Conservation (phyloP, 2,888 invertebrate genomes). For the Andrena minutula region DNA sequence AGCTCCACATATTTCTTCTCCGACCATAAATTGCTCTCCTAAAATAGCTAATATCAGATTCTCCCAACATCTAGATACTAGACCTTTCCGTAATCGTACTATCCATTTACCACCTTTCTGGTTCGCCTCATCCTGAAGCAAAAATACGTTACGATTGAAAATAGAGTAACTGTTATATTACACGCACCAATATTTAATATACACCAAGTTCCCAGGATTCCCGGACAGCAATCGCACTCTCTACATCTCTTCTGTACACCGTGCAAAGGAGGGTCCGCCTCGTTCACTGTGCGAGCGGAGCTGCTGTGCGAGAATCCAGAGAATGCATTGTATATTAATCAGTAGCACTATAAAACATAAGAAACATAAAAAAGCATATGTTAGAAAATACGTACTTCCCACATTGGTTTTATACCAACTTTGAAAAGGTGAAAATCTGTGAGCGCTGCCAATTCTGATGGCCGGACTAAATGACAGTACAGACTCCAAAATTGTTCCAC, state of each 20-base stretch:
- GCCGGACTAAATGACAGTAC: slow-evolving; percentile 96
- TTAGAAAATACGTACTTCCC: slow-evolving; percentile 90
- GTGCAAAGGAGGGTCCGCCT: too few species aligned
- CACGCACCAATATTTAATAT: neutral
- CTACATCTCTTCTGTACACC: too few species aligned
- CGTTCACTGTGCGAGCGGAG: too few species aligned
- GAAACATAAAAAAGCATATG: neutral
- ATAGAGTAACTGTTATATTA: neutral
- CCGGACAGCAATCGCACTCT: too few species aligned
- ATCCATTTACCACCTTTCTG: slow-evolving; percentile 99
- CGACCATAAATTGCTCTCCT: slow-evolving; percentile 99
- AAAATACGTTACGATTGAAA: slow-evolving; percentile 17
- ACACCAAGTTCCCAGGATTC: too few species aligned
- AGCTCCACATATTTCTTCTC: slow-evolving; percentile 98
- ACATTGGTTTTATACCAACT: slow-evolving; percentile 99
- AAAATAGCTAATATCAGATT: slow-evolving; percentile 99
- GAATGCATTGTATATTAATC: neutral
- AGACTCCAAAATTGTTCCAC: slow-evolving; percentile 99
- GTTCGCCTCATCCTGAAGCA: slow-evolving; percentile 93
- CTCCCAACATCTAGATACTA: slow-evolving; percentile 99
- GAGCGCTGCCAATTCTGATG: slow-evolving; percentile 95
- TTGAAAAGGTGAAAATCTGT: slow-evolving; percentile 99
- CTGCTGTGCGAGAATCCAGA: too few species aligned
- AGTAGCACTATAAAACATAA: neutral
- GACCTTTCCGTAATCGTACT: slow-evolving; percentile 96